Percentiles rank a stretch among this genome's conserved stretches.
These are phyloP conservation scores for Cheilinus undulatus DNA, from an alignment of 2,113 vertebrate species.

Conservation along the genomic window DNA sequence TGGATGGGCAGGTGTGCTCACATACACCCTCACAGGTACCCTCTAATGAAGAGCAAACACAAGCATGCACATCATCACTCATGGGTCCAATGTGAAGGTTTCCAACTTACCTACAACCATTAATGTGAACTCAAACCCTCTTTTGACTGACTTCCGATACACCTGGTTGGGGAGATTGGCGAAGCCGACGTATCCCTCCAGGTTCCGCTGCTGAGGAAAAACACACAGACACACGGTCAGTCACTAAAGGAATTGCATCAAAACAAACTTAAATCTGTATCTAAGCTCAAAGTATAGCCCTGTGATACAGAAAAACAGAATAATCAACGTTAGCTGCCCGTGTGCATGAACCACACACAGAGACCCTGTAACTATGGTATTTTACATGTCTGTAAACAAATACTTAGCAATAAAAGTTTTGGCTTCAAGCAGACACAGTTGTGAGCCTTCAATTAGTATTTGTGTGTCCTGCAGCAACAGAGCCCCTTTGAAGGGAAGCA, in stretches of 20 bases:
- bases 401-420: background rate
- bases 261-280: background rate
- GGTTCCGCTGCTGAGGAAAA: constrained; percentile 82
- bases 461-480: constrained; percentile 39
- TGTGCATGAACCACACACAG: background rate
- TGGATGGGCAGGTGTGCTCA: constrained; percentile 23
- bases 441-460: constrained; percentile 56
- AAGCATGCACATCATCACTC: background rate
- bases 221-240: constrained; percentile 37
- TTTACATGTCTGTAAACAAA: background rate
- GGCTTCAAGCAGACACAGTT: background rate
- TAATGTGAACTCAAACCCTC: constrained; percentile 86
- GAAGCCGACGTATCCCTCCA: constrained; percentile 87
- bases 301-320: background rate
- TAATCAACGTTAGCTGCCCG: background rate
- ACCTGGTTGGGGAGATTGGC: constrained; percentile 87
- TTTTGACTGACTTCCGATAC: constrained; percentile 86
- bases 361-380: background rate
- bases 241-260: background rate
- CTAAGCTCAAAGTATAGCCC: background rate
- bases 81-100: background rate
- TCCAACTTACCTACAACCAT: constrained; percentile 87
- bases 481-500: constrained; percentile 47
- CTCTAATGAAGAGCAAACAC: background rate
- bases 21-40: background rate